Conservation (phyloP, 2,797 vertebrate species). For the Aulostomus chinensis region DNA sequence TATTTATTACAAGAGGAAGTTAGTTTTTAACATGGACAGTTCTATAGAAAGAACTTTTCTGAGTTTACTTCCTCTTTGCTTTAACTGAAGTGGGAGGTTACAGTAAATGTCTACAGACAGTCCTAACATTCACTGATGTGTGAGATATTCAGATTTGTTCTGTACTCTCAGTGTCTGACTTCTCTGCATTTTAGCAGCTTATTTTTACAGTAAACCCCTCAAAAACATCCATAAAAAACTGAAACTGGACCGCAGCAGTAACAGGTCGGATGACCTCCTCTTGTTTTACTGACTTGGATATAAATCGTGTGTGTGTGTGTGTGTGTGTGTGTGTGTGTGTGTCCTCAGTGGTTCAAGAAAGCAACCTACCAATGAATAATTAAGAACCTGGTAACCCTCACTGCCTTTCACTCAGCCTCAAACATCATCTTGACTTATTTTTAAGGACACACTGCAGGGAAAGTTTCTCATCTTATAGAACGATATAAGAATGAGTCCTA, state of each 20-base stretch:
- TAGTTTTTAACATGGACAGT: slow-evolving; percentile 53
- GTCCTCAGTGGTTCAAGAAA: slow-evolving; percentile 38
- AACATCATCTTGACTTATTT: slow-evolving; percentile 66
- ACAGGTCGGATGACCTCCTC: slow-evolving; percentile 22
- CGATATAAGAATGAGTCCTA: no score
- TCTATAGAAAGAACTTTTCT: slow-evolving; percentile 39
- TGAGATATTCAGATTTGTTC: no score
- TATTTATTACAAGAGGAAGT: slow-evolving; percentile 68
- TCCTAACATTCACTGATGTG: no score
- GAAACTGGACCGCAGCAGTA: slow-evolving; percentile 34
- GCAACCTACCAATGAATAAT: slow-evolving; percentile 67
- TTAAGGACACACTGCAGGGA: slow-evolving; percentile 56
- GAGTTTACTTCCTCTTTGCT: slow-evolving; percentile 50
- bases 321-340: slow-evolving; percentile 1
- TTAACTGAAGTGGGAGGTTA: slow-evolving; percentile 13
- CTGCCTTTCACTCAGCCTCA: slow-evolving; percentile 45
- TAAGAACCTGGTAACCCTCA: slow-evolving; percentile 65
- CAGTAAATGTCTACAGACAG: no score
- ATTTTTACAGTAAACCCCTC: no score
- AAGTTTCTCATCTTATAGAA: no score
- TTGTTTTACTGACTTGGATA: slow-evolving; percentile 32
- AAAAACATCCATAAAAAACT: slow-evolving; percentile 26
- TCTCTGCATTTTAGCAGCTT: no score
- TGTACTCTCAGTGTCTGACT: no score
- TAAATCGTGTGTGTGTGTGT: slow-evolving; percentile 20